Evolutionary conservation across 2,113 vertebrate genomes (phyloP).

Genomic region (Odobenus rosmarus): DNA sequence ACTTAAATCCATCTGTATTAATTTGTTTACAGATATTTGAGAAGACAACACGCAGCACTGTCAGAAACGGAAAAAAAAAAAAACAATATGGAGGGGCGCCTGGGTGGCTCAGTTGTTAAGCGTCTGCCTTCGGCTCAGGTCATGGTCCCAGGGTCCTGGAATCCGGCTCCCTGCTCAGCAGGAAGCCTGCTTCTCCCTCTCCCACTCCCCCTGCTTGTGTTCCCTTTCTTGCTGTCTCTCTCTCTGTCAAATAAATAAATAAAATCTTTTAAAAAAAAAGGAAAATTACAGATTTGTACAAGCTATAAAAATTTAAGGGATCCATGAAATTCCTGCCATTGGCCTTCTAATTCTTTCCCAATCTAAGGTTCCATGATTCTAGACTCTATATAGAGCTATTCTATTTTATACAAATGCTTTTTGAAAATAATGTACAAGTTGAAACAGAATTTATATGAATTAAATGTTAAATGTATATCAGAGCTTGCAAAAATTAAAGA

Average conservation of each 20-base stretch:
- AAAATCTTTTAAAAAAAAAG: not conserved
- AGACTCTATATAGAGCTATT: not conserved
- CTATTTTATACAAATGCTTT: not conserved
- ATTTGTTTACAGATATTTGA: not conserved
- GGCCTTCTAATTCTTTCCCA: not conserved
- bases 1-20: not conserved
- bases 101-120: no score
- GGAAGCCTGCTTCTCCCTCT: no score
- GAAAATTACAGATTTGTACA: not conserved
- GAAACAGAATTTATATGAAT: not conserved
- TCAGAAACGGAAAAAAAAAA: not conserved
- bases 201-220: no score
- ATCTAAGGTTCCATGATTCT: not conserved
- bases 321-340: not conserved
- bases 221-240: no score
- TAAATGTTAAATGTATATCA: not conserved
- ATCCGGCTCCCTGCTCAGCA: no score
- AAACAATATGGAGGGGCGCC: not conserved
- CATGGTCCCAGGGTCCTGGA: no score
- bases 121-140: no score
- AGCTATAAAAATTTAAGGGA: not conserved
- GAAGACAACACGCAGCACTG: not conserved
- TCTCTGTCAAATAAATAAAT: no score
- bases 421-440: not conserved
- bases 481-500: not conserved